These are phyloP conservation scores for Leptobrachium ailaonicum DNA, from an alignment of 2,113 vertebrate species.

Conservation along the genomic window DNA sequence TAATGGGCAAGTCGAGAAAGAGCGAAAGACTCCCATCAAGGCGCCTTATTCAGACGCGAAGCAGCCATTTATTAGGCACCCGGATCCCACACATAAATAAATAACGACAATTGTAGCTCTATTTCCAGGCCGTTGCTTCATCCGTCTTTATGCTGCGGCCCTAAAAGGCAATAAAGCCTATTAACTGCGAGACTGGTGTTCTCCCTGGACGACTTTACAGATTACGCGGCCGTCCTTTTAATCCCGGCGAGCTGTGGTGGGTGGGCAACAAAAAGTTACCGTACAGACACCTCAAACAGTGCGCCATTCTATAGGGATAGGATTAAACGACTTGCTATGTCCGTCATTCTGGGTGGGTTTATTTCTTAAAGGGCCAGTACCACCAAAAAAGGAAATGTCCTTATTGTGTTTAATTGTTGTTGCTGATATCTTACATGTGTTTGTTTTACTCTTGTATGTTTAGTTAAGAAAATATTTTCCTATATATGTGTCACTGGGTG, in stretches of 20 bases:
- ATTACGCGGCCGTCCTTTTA: slow-evolving; percentile 37
- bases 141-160: slow-evolving; percentile 55
- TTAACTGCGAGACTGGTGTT: slow-evolving; percentile 56
- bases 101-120: slow-evolving; percentile 49
- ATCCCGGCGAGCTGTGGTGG: neutral
- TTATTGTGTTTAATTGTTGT: too few species aligned
- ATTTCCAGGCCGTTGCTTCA: slow-evolving; percentile 54
- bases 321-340: too few species aligned
- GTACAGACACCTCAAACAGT: too few species aligned
- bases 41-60: slow-evolving; percentile 53
- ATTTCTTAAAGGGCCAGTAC: too few species aligned
- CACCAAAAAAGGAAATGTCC: too few species aligned
- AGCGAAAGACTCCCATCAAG: slow-evolving; percentile 48
- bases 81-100: slow-evolving; percentile 47
- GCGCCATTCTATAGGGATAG: too few species aligned
- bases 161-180: slow-evolving; percentile 59
- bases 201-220: slow-evolving; percentile 59
- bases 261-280: too few species aligned
- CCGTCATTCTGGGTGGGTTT: too few species aligned
- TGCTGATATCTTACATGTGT: too few species aligned
- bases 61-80: slow-evolving; percentile 49
- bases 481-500: too few species aligned
- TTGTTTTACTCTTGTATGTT: too few species aligned
- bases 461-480: too few species aligned
- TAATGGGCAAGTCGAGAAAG: slow-evolving; percentile 23